These are phyloP conservation scores for Littorina saxatilis DNA, from an alignment of 1,140 invertebrate species.

Conservation along the genomic window DNA sequence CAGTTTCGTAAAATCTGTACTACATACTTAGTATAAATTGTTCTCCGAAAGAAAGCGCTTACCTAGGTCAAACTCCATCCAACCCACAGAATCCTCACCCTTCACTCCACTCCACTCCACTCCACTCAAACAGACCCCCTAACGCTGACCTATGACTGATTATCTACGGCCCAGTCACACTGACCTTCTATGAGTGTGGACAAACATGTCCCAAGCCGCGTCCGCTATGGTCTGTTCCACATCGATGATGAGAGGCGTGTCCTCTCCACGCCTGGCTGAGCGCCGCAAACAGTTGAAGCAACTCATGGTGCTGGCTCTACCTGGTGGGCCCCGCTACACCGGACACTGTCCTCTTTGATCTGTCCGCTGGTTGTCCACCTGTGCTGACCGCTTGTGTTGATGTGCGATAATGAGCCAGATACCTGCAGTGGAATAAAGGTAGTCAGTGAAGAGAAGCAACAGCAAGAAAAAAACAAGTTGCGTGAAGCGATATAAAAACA, in stretches of 20 bases:
- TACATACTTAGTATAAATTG: too few species aligned
- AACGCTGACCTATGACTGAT: too few species aligned
- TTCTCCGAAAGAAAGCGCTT: too few species aligned
- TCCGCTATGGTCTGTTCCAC: slow-evolving; percentile 23
- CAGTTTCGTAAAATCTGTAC: too few species aligned
- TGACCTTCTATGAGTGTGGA: not conserved
- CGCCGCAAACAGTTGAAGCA: slow-evolving; percentile 7
- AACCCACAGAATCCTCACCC: too few species aligned
- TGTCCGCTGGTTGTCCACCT: not conserved
- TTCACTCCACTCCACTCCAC: too few species aligned
- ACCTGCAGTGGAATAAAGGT: not conserved
- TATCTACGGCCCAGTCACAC: not conserved
- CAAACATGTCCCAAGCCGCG: not conserved
- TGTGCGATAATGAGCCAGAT: not conserved
- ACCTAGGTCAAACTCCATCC: too few species aligned
- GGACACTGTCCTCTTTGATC: not conserved
- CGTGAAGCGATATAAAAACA: too few species aligned
- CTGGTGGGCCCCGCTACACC: not conserved
- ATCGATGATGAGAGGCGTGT: slow-evolving; percentile 6
- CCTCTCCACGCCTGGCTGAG: not conserved
- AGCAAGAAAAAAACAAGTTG: too few species aligned
- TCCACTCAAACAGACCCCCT: too few species aligned
- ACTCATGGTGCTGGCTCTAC: not conserved
- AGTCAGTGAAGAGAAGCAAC: not conserved
- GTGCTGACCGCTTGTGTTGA: not conserved